Evolutionary conservation across 2,888 invertebrate genomes (phyloP), one percentile per base, ranked within the genome.

Genomic region (Drosophila subsilvestris): DNA sequence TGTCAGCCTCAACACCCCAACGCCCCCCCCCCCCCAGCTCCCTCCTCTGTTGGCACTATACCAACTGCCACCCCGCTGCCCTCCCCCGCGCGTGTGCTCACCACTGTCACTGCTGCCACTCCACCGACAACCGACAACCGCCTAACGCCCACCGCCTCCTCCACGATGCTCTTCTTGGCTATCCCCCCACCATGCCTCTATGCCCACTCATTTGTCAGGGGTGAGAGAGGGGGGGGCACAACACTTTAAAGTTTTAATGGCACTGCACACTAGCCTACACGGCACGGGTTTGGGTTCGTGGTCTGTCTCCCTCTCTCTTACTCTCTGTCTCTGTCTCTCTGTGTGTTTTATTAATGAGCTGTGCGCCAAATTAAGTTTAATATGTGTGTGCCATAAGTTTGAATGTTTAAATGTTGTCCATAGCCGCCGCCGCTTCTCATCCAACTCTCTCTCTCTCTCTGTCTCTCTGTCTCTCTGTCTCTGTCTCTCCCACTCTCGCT

Each of bases 361-460:
- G 37, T 37, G 72, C 75, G 76, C 74, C 78, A 88, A 88, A 88
- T 83, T 86, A 88, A 88, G 78, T 88, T 88, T 71, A 80, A 88
- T 78, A 69, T 51, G 32, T 54, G 9, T 61, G 58, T 57, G 59
- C 32, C 63, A 53, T 62, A 69, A 69, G 62, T 74, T 72, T 66
- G 53, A 65, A 45, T 69, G 53, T 67, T 71, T 57, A 59, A 57
- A 56, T 86, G 72, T 54, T 50, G 51, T 42, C 20, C 45, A n/a
- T 25, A 3, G 9, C 25, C 18, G 4, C 50, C 25, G 25, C 25
- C 25, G 25, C 25, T 47, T 32, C 18, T n/a, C 22, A 2, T 60
- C 25, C 10, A 18, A 1, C n/a, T 25, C 27, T 6, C 25, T 25
- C 25, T 3, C 18, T 20, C 44, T 47, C 49, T 44, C 49, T 51